phyloP scores from a whole-genome alignment of 2,113 vertebrate genomes.

The Tupaia chinensis region DNA sequence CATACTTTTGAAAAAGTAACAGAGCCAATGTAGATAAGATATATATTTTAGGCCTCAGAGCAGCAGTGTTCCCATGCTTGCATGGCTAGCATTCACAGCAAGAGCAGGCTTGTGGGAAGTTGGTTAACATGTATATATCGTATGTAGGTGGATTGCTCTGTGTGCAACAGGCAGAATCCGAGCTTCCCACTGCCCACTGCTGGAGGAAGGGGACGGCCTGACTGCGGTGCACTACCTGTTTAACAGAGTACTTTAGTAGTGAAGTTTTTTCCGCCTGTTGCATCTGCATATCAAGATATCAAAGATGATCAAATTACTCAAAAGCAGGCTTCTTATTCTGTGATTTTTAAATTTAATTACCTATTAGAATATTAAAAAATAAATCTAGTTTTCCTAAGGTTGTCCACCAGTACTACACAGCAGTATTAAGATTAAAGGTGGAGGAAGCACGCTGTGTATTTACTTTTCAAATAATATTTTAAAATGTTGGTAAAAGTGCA shows the following conservation, averaged over 20 bases:
- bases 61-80: constrained; percentile 48
- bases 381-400: constrained; percentile 67
- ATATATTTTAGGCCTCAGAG: constrained; percentile 57
- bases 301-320: constrained; percentile 75
- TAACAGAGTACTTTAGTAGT: constrained; percentile 65
- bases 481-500: constrained; percentile 51
- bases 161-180: constrained; percentile 60
- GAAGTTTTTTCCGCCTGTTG: constrained; percentile 61
- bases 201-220: constrained; percentile 31
- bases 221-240: constrained; percentile 41
- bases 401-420: constrained; percentile 40
- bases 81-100: neutral
- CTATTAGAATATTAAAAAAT: constrained; percentile 79
- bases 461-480: constrained; percentile 65
- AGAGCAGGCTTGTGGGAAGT: constrained; percentile 56
- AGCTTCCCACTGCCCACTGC: constrained; percentile 6
- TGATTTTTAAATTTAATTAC: constrained; percentile 79
- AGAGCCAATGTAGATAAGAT: constrained; percentile 50
- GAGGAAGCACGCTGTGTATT: neutral
- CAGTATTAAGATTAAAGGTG: constrained; percentile 25
- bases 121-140: neutral
- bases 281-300: constrained; percentile 59
- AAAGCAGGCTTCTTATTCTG: constrained; percentile 80
- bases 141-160: neutral
- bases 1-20: constrained; percentile 57